These are phyloP conservation scores for Ctenomys sociabilis DNA, from an alignment of 2,113 vertebrate species.

Conservation along the genomic window DNA sequence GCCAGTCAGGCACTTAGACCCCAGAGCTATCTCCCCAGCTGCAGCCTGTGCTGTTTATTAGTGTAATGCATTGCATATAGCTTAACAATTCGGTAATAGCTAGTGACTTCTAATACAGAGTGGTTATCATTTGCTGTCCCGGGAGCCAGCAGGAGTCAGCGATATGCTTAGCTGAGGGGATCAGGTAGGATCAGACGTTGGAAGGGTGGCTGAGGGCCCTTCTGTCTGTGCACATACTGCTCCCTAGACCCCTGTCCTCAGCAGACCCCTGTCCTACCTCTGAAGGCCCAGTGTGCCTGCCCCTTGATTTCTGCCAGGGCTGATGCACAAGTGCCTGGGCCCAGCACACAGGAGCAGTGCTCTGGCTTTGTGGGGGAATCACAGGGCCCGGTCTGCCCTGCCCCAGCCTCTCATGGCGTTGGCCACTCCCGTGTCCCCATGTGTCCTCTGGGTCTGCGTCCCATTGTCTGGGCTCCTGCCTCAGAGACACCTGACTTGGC, in stretches of 20 bases:
- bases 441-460: neutral
- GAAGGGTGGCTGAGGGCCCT: neutral
- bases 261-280: neutral
- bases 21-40: no score
- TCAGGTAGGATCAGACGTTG: neutral
- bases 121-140: neutral
- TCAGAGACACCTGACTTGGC: neutral
- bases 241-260: neutral
- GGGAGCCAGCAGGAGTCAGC: neutral
- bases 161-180: neutral
- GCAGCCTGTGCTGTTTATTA: neutral
- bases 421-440: rapidly evolving
- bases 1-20: no score
- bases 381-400: neutral
- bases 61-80: neutral
- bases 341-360: neutral
- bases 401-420: rapidly evolving
- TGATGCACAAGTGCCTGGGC: neutral
- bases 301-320: neutral
- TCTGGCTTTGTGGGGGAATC: neutral
- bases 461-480: neutral
- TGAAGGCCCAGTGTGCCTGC: neutral
- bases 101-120: neutral
- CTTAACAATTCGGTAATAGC: neutral
- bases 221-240: neutral